Evolutionary conservation across 2,113 vertebrate genomes (phyloP), one percentile per base, ranked within the genome.

Genomic region (Brachyhypopomus occidentalis): DNA sequence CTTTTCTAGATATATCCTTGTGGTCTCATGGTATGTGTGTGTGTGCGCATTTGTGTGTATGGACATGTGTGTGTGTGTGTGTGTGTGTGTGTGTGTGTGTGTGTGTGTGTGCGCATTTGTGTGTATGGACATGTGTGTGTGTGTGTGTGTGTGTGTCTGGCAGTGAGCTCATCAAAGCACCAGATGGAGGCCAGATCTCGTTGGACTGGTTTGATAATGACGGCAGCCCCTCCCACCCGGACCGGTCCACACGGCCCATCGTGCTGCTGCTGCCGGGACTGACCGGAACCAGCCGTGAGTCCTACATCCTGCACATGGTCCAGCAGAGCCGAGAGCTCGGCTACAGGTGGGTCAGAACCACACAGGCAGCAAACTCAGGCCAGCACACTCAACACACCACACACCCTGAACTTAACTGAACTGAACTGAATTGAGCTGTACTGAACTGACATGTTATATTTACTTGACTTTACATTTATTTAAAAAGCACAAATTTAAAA

Each of bases 251-350:
- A 63, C 94, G 98, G 88, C 98, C 98, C 86, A 99, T 96, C 0
- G 90, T 98, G 85, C 93, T 99, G 78, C 88, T 99, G 66, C 84
- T 99, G 83, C 98, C 98, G 0, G 98, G 98, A 34, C 94, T 99
- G 88, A 98, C 98, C 12, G 98, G 98, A 88, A 98, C 98, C 60
- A 99, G 98, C 94, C 95, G 92, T 78, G 98, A 99, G 89, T 98
- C 98, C 45, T 99, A 99, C 92, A 98, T 99, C 89, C 94, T 99
- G 83, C 97, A 98, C 86, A 99, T 99, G 98, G 95, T 99, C 90
- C 95, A 96, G 75, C 95, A 98, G 88, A 98, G 97, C 4, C 91
- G 95, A 81, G 94, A 92, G 41, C 89, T 98, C 86, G 98, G 98
- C 88, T 99, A 98, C 91, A 98, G 98, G 98, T 97, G 92, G 87